Conservation (phyloP, 2,888 invertebrate species). For the Brachyptera putata region DNA sequence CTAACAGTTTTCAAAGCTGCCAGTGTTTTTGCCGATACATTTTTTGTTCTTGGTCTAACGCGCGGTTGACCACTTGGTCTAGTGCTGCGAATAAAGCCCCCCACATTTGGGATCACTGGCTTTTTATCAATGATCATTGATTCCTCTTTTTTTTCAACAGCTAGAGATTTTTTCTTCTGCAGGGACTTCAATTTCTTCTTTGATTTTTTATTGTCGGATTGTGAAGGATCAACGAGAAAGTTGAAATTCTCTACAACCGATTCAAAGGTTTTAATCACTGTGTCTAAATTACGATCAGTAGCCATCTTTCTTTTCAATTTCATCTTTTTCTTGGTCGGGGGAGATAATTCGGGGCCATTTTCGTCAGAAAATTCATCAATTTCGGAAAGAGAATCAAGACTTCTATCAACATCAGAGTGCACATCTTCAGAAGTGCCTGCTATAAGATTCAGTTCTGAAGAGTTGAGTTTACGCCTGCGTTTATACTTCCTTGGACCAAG, state of each 20-base stretch:
- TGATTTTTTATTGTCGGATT: constrained; percentile 29
- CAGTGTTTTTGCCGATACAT: constrained; percentile 31
- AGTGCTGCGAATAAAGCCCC: constrained; percentile 30
- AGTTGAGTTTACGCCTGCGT: constrained; percentile 69
- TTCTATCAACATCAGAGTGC: constrained; percentile 36
- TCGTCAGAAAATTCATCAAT: constrained; percentile 39
- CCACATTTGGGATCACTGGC: constrained; percentile 10
- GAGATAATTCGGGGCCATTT: neutral
- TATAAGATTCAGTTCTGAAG: constrained; percentile 48
- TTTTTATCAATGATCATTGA: neutral
- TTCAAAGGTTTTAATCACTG: constrained; percentile 48
- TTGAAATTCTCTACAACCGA: constrained; percentile 49
- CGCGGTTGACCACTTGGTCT: constrained; percentile 29
- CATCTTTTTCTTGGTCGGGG: constrained; percentile 39
- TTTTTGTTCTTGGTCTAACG: constrained; percentile 32
- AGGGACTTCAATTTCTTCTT: constrained; percentile 27
- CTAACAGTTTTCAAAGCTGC: constrained; percentile 31
- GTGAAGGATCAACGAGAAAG: constrained; percentile 35
- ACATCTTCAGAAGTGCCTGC: constrained; percentile 37
- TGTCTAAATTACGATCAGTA: constrained; percentile 45
- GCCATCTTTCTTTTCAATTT: constrained; percentile 38
- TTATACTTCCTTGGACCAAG: constrained; percentile 76
- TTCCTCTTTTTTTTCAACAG: constrained; percentile 18
- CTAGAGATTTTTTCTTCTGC: constrained; percentile 9
- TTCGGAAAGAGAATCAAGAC: constrained; percentile 41